Conservation (phyloP, 2,888 invertebrate species). For the Brenthis daphne region DNA sequence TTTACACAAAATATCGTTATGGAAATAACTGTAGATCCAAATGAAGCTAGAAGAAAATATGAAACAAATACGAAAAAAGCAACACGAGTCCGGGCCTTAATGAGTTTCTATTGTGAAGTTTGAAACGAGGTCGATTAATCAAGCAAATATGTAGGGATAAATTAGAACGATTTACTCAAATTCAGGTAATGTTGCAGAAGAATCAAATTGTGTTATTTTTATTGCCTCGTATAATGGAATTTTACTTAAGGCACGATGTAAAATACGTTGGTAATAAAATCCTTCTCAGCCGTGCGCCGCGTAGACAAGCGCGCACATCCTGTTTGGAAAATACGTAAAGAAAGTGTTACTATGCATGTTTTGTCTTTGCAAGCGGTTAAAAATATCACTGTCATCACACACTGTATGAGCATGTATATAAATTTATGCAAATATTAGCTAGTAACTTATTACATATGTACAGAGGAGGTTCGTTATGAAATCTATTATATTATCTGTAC, state of each 20-base stretch:
- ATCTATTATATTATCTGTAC: too few species aligned
- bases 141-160: constrained; percentile 26
- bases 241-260: constrained; percentile 38
- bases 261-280: constrained; percentile 42
- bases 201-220: constrained; percentile 29
- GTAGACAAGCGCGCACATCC: constrained; percentile 37
- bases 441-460: too few species aligned
- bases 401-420: too few species aligned
- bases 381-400: constrained; percentile 2
- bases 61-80: constrained; percentile 29
- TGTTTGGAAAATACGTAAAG: constrained; percentile 30
- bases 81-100: constrained; percentile 28
- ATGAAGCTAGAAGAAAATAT: constrained; percentile 29
- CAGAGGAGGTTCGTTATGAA: too few species aligned
- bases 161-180: constrained; percentile 28
- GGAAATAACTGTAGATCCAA: constrained; percentile 4
- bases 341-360: constrained; percentile 28
- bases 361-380: constrained; percentile 18
- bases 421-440: too few species aligned
- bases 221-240: constrained; percentile 37
- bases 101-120: constrained; percentile 36
- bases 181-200: constrained; percentile 22
- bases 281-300: constrained; percentile 34
- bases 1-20: constrained; percentile 10
- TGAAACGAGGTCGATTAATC: constrained; percentile 35